Conservation (phyloP, 2,888 invertebrate genomes). For the Quadroppia sp. region DNA sequence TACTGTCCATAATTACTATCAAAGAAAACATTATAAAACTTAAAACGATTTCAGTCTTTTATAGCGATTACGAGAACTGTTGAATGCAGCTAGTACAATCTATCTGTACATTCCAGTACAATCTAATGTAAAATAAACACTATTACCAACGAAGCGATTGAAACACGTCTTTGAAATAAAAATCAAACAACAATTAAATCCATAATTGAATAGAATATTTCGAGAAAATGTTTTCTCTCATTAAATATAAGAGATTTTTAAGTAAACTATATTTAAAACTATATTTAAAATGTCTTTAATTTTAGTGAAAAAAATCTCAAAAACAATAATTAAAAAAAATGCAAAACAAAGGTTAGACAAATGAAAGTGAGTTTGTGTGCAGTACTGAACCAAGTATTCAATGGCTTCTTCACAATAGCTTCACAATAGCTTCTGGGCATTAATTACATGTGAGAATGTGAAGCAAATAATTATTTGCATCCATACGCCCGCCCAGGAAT, state of each 20-base stretch:
- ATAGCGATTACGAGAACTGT: no score
- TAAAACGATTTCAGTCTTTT: no score
- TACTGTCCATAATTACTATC: no score
- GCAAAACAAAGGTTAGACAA: constrained; percentile 9
- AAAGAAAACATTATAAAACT: no score
- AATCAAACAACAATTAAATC: neutral
- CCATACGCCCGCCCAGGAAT: constrained; percentile 14
- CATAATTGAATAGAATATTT: neutral
- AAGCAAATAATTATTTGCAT: constrained; percentile 34
- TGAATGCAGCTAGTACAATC: no score
- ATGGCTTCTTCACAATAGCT: no score
- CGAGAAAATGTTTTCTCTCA: neutral
- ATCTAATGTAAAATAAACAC: neutral
- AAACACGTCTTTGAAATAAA: neutral
- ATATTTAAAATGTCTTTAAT: neutral
- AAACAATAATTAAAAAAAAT: neutral
- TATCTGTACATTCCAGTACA: neutral
- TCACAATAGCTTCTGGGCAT: constrained; percentile 17
- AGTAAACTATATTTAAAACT: neutral
- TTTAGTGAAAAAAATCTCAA: neutral
- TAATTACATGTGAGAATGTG: constrained; percentile 27
- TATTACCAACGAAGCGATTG: neutral
- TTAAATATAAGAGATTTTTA: neutral
- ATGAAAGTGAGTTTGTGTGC: neutral
- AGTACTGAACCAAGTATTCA: neutral